Base-by-base conservation (phyloP, 2,888 invertebrate genomes). In the Lycia hirtaria region DNA sequence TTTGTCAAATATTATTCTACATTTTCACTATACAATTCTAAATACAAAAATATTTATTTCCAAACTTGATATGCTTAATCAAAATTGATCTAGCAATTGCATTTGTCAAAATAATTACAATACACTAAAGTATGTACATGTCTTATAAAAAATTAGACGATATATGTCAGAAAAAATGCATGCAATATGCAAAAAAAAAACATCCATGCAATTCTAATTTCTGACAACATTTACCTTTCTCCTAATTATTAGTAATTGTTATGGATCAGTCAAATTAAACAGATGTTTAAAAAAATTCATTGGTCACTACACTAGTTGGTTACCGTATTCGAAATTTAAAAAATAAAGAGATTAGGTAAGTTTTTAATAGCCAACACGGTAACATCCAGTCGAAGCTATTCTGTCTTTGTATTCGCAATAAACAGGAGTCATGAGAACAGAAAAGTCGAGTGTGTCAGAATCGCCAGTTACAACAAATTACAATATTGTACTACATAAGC, bases 181-280 rank as follows among this genome's bases (percentile, higher is more conserved):
- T 75, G 76, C 77, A 66, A 30, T 52, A 49, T 33, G 45, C 45
- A 67, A 60, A 55, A 68, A 69, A 61, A 67, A 60, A 55, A 68
- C 69, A 61, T 63, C 64, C 68, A 72, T 71, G 71, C 73, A 60
- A 43, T 55, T 57, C 43, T 50, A 43, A 57, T 14, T 19, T 12
- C 71, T 69, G 73, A 73, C 75, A 75, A 57, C 45, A n/a, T n/a
- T n/a, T n/a, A n/a, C n/a, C n/a, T n/a, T n/a, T 49, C 47, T 70
- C 73, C 74, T 69, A 73, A 67, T 54, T 64, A 63, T 68, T 71
- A 67, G 54, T 64, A 64, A 68, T 71, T 67, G 63, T 71, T 72
- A 55, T 49, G 53, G 14, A 60, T 57, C 61, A 60, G 12, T 67
- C 56, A 60, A 53, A 49, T 32, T 37, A 43, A 51, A 60, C 30